phyloP scores from a whole-genome alignment of 2,797 vertebrate species.

The Pogonophryne albipinna region DNA sequence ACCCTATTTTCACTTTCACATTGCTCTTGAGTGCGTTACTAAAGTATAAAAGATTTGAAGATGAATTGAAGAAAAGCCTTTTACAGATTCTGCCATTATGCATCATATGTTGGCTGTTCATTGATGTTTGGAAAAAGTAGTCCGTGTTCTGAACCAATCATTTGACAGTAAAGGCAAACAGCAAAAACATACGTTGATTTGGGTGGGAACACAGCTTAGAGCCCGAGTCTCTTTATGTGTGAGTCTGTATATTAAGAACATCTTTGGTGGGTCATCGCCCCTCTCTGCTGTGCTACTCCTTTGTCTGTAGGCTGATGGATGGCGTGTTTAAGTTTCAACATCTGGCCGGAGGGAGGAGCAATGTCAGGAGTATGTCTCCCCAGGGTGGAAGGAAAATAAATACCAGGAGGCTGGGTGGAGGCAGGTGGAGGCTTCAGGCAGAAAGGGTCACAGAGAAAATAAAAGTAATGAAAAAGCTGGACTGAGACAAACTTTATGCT shows the following conservation, averaged over 20 bases:
- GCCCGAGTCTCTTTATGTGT: neutral
- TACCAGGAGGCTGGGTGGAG: conserved; percentile 63
- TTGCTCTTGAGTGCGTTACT: conserved; percentile 13
- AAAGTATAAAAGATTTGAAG: conserved; percentile 17
- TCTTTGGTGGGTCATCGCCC: conserved; percentile 53
- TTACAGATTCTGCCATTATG: conserved; percentile 6
- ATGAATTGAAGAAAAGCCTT: conserved; percentile 21
- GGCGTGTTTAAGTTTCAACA: conserved; percentile 71
- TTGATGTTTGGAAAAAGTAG: conserved; percentile 14
- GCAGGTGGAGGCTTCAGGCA: conserved; percentile 24
- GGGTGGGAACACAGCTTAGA: neutral
- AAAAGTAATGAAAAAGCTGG: conserved; percentile 43
- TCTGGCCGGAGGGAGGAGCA: conserved; percentile 68
- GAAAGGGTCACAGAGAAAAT: conserved; percentile 29
- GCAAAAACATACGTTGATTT: conserved; percentile 26
- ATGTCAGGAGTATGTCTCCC: conserved; percentile 56
- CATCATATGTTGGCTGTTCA: conserved; percentile 16
- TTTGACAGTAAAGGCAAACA: neutral
- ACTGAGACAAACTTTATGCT: conserved; percentile 35
- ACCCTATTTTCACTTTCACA: neutral
- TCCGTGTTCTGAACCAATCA: conserved; percentile 25
- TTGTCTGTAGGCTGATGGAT: conserved; percentile 64
- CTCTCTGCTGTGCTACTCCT: conserved; percentile 39
- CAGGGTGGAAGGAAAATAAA: conserved; percentile 49
- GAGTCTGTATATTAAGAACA: conserved; percentile 32